phyloP scores from a whole-genome alignment of 2,888 invertebrate species.

The Neoascia interrupta region DNA sequence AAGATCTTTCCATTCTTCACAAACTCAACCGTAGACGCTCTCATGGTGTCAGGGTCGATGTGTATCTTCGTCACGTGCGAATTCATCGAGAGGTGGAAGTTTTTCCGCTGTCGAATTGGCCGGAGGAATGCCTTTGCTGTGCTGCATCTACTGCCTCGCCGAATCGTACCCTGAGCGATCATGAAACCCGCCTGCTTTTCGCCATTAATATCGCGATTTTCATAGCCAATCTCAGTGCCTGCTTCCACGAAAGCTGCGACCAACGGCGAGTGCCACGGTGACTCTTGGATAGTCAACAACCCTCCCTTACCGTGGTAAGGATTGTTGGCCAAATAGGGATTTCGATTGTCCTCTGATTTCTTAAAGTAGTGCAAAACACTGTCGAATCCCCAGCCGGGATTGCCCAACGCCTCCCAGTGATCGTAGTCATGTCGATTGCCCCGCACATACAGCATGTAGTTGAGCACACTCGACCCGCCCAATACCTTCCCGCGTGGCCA shows the following conservation, averaged over 20 bases:
- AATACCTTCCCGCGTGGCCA: constrained; percentile 95
- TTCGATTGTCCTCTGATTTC: constrained; percentile 93
- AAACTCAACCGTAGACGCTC: constrained; percentile 90
- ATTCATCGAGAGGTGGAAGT: constrained; percentile 90
- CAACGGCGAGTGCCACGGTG: constrained; percentile 90
- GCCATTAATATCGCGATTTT: constrained; percentile 90
- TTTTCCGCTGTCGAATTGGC: constrained; percentile 87
- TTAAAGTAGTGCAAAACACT: constrained; percentile 93
- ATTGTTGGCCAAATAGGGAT: constrained; percentile 86
- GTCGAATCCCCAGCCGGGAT: constrained; percentile 93
- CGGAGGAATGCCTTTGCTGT: constrained; percentile 93
- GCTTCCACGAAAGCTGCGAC: constrained; percentile 91
- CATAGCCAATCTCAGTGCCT: constrained; percentile 90
- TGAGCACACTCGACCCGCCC: constrained; percentile 92
- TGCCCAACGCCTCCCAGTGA: constrained; percentile 92
- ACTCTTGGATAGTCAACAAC: constrained; percentile 88
- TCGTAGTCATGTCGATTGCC: constrained; percentile 93
- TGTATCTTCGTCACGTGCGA: constrained; percentile 88
- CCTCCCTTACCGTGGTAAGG: constrained; percentile 87
- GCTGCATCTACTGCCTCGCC: constrained; percentile 89
- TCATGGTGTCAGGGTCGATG: constrained; percentile 87
- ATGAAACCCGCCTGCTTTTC: constrained; percentile 89
- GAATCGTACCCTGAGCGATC: constrained; percentile 90
- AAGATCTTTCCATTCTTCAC: constrained; percentile 86
- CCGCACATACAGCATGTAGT: constrained; percentile 94